A percentile compares a stretch with the other conserved stretches of the same genome.
Conservation (phyloP, 64 coral and sea anemone genomes). For the Stylophora pistillata region DNA sequence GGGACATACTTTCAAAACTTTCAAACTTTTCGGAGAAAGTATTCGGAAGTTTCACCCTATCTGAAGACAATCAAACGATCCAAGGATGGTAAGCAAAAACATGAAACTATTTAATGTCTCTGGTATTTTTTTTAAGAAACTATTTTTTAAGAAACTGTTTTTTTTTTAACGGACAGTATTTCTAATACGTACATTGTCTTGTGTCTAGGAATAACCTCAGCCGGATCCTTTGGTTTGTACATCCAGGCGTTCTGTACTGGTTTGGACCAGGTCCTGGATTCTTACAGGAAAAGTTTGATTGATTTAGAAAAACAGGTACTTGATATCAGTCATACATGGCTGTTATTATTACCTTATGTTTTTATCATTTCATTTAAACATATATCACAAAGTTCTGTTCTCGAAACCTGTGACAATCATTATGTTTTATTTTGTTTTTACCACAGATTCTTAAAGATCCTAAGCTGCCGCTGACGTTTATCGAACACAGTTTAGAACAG, state of each 20-base stretch:
- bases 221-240: constrained; percentile 68
- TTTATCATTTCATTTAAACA: too few relatives aligned
- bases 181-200: background rate
- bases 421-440: background rate
- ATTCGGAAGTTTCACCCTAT: constrained; percentile 38
- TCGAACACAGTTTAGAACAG: constrained; percentile 85
- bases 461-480: constrained; percentile 67
- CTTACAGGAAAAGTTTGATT: constrained; percentile 77
- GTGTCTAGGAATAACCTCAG: constrained; percentile 3
- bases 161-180: background rate
- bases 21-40: constrained; percentile 77
- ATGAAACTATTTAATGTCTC: background rate
- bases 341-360: too few relatives aligned
- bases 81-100: constrained; percentile 13
- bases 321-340: too few relatives aligned
- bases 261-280: constrained; percentile 86
- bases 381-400: too few relatives aligned
- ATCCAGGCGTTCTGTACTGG: constrained; percentile 96
- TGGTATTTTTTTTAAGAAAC: background rate
- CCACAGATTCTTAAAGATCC: constrained; percentile 77
- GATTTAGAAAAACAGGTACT: constrained; percentile 84
- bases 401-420: background rate
- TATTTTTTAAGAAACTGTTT: background rate
- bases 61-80: background rate
- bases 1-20: constrained; percentile 84